Evolutionary conservation across 1,140 invertebrate species (phyloP), one percentile per base, ranked within the genome.

Genomic region (Drosophila littoralis): DNA sequence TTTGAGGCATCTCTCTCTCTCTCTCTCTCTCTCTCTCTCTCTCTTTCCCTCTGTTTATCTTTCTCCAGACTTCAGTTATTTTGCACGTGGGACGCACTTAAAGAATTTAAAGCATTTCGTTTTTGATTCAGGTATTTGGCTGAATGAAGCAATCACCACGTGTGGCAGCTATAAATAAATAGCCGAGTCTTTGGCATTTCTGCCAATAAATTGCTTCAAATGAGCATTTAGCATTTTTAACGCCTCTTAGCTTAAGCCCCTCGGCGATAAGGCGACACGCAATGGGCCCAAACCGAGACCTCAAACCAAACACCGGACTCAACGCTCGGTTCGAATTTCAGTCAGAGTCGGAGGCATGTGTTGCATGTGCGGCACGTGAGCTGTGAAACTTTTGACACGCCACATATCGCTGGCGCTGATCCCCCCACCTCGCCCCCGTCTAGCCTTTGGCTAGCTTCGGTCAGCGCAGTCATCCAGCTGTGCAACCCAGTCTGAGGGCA

Each of bases 151-250:
- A 66, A 71, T 75, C 72, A 61, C 40, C 38, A 54, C 60, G 65
- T 75, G 71, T 59, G 58, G 46, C 63, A 54, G 64, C 63, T n/a
- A 77, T 68, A 77, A 71, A 75, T 66, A 57, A 63, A 71, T 67
- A 45, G 48, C 33, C 12, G 36, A 61, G 55, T 48, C 71, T 74
- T 52, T 59, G 45, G 40, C 52, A 40, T 77, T 51, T 63, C 68
- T 67, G 68, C 75, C 79, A 82, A 88, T 86, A 88, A 79, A 78
- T 71, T 75, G 60, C 61, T 22, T 58, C 67, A 76, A 79, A 73
- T 79, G 58, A 80, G 77, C 80, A 77, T 88, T 86, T 83, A 83
- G 79, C 83, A 73, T 69, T 75, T 86, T 83, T 75, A 77, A 88
- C 83, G 80, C 83, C 83, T 83, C 74, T 74, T 71, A 64, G 69